These are phyloP conservation scores for Uloborus plumipes DNA, from an alignment of 2,888 invertebrate species.

Conservation along the genomic window DNA sequence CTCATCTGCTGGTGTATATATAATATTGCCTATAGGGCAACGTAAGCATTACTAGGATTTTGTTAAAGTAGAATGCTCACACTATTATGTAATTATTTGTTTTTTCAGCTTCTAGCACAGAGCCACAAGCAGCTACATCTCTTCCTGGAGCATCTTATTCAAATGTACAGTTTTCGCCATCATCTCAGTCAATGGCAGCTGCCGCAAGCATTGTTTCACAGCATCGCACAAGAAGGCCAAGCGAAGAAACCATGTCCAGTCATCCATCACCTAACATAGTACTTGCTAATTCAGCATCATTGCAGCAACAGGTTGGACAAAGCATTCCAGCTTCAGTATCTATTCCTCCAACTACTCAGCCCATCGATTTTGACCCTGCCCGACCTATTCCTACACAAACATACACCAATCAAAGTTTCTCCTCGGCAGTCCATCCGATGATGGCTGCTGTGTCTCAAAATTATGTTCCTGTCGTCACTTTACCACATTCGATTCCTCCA, in stretches of 20 bases:
- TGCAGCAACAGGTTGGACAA: conserved; percentile 9
- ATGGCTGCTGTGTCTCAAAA: conserved; percentile 48
- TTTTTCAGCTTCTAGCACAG: conserved; percentile 6
- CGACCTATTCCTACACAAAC: conserved; percentile 82
- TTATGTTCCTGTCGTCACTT: conserved; percentile 45
- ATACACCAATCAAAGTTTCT: conserved; percentile 86
- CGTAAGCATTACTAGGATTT: too few species aligned
- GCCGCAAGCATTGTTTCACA: conserved; percentile 15
- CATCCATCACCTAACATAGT: conserved; percentile 8
- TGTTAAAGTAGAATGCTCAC: too few species aligned
- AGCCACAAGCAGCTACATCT: conserved; percentile 14
- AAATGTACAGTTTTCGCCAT: conserved; percentile 17
- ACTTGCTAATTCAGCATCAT: conserved; percentile 12
- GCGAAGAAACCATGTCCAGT: conserved; percentile 36
- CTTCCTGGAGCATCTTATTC: conserved; percentile 23
- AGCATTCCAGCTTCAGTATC: conserved; percentile 6
- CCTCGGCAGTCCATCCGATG: conserved; percentile 69
- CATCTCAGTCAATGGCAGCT: conserved; percentile 35
- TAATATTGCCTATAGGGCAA: too few species aligned
- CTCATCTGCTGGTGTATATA: too few species aligned
- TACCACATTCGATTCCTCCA: conserved; percentile 40
- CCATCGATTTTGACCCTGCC: conserved; percentile 56
- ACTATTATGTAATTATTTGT: background rate
- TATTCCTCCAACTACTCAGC: conserved; percentile 34
- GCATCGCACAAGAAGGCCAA: conserved; percentile 34